Evolutionary conservation across 1,140 invertebrate genomes (phyloP).

Genomic region (Hormaphis cornu): DNA sequence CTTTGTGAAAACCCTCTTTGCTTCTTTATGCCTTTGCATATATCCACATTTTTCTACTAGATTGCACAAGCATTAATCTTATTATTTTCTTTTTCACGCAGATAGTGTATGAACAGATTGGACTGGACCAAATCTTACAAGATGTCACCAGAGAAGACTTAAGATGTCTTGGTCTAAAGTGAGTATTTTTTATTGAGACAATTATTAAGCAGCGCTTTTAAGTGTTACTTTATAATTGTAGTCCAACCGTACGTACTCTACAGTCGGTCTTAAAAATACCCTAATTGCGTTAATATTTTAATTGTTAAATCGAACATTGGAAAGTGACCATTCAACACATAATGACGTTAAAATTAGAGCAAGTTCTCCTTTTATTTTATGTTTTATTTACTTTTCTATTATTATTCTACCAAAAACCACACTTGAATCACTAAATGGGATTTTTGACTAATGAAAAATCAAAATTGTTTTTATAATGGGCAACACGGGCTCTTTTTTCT

Average conservation of each 20-base stretch:
- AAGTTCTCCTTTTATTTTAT: no score
- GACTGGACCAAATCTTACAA: not conserved
- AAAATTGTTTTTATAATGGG: no score
- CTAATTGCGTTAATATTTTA: no score
- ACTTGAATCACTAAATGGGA: no score
- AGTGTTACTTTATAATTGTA: not conserved
- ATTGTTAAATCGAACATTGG: no score
- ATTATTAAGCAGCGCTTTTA: not conserved
- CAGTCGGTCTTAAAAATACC: not conserved
- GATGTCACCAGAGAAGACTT: conserved; percentile 17
- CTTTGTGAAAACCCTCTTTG: not conserved
- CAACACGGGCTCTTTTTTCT: no score
- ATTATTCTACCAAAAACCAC: no score
- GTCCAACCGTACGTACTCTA: not conserved
- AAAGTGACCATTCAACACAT: no score
- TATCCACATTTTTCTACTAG: not conserved
- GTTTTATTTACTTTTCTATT: no score
- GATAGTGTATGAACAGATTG: conserved; percentile 7
- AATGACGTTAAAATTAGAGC: no score
- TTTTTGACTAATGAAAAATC: no score
- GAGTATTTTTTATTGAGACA: not conserved
- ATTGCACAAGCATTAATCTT: not conserved
- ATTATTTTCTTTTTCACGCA: not conserved
- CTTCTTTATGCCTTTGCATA: not conserved
- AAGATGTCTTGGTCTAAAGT: conserved; percentile 2